Evolutionary conservation across 2,888 invertebrate genomes (phyloP).

Genomic region (Antitype chi): DNA sequence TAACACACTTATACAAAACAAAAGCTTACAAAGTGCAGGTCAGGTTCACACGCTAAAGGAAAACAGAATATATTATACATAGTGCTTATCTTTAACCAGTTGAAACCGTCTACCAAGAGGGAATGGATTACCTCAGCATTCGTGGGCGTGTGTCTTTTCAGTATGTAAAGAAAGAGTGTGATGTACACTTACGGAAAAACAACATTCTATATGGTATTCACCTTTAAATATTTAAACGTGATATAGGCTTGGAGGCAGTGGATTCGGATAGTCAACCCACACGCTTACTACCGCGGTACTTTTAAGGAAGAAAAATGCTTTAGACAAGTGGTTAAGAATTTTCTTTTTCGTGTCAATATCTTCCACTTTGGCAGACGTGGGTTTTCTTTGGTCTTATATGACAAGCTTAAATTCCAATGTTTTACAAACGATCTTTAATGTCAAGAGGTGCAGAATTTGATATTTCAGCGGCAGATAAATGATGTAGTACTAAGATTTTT

Average conservation of each 20-base stretch:
- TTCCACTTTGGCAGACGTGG: no score
- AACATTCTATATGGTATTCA: conserved; percentile 12
- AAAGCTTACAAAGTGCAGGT: conserved; percentile 39
- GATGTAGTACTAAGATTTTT: not conserved
- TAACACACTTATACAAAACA: conserved; percentile 24
- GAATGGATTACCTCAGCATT: conserved; percentile 59
- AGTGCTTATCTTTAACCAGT: conserved; percentile 47
- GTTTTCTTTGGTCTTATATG: not conserved
- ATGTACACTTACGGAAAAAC: conserved; percentile 38
- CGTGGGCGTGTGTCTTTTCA: conserved; percentile 45
- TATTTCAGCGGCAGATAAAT: not conserved
- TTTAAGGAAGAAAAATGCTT: not conserved
- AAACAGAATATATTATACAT: conserved; percentile 53
- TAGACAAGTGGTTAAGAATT: no score
- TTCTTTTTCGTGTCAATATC: not conserved
- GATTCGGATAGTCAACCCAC: conserved; percentile 27
- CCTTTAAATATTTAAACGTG: conserved; percentile 46
- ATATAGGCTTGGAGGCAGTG: conserved; percentile 8
- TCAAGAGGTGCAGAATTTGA: not conserved
- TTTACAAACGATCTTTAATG: not conserved
- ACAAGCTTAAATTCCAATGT: not conserved
- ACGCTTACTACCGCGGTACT: not conserved
- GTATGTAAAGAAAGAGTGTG: conserved; percentile 51
- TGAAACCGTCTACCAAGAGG: conserved; percentile 49
- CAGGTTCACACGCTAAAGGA: conserved; percentile 44